Evolutionary conservation across 2,888 invertebrate genomes (phyloP).

Genomic region (Harmothoe impar): DNA sequence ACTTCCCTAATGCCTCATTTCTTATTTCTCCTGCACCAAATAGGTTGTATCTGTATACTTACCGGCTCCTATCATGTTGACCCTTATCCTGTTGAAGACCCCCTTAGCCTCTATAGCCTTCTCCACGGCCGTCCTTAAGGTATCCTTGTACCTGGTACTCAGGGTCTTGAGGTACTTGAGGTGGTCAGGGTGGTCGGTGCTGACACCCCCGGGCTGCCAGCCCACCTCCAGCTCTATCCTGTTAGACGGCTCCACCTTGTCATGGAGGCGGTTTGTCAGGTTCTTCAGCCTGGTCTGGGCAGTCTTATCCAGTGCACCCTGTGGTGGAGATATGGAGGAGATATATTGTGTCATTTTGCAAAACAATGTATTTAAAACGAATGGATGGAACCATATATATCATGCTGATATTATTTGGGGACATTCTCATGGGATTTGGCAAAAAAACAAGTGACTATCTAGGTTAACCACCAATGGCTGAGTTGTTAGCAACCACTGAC

Average conservation of each 20-base stretch:
- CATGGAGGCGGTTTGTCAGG: slow-evolving; percentile 47
- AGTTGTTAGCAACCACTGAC: too few relatives aligned
- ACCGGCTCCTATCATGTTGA: slow-evolving; percentile 59
- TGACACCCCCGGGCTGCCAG: slow-evolving; percentile 37
- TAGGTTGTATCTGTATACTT: neutral
- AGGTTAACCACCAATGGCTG: too few relatives aligned
- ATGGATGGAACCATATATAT: too few relatives aligned
- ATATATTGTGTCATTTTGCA: neutral
- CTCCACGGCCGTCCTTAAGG: slow-evolving; percentile 39
- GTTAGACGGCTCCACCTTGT: slow-evolving; percentile 49
- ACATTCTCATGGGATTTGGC: too few relatives aligned
- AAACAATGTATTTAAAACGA: neutral
- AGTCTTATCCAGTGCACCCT: slow-evolving; percentile 52
- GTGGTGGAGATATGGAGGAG: neutral
- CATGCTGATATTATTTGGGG: too few relatives aligned
- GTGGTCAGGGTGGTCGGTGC: neutral
- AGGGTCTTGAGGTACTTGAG: slow-evolving; percentile 53
- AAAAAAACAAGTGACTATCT: too few relatives aligned
- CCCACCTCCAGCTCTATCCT: slow-evolving; percentile 33
- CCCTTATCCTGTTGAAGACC: slow-evolving; percentile 20
- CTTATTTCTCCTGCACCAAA: too few relatives aligned
- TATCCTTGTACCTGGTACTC: neutral
- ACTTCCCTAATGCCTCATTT: too few relatives aligned
- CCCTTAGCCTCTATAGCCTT: slow-evolving; percentile 23
- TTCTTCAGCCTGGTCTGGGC: slow-evolving; percentile 55